phyloP scores from a whole-genome alignment of 1,140 invertebrate species.

The Spodoptera litura region DNA sequence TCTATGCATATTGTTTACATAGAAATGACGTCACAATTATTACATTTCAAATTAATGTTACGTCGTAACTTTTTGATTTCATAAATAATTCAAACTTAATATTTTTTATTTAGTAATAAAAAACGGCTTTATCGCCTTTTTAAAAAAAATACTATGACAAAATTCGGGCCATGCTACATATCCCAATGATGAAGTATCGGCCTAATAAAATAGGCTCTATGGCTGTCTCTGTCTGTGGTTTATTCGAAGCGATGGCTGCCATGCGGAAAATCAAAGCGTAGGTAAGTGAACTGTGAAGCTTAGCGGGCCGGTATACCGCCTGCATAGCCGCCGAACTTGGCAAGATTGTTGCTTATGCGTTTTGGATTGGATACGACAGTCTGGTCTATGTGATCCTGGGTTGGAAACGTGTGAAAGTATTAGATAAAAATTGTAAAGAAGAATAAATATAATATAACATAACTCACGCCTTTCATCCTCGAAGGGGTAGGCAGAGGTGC shows the following conservation, averaged over 20 bases:
- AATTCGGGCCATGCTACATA: constrained; percentile 15
- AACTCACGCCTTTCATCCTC: no score
- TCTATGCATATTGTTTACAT: no score
- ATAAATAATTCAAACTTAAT: no score
- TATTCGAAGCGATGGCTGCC: constrained; percentile 55
- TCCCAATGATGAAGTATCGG: constrained; percentile 39
- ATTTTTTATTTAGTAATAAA: no score
- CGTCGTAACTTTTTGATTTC: no score
- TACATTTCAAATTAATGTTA: no score
- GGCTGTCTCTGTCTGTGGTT: constrained; percentile 45
- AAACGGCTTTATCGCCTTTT: no score
- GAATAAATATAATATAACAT: no score
- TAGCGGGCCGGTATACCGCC: constrained; percentile 48
- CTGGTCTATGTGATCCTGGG: neutral
- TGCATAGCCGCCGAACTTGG: constrained; percentile 33
- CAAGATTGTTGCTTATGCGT: constrained; percentile 35
- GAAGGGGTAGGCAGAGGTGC: no score
- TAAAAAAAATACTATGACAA: neutral
- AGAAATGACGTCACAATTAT: no score
- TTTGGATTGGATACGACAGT: neutral
- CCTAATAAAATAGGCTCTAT: constrained; percentile 27
- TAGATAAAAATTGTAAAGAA: no score
- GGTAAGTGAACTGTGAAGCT: constrained; percentile 57
- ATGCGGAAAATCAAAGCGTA: constrained; percentile 62
- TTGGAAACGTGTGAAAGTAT: neutral